These are phyloP conservation scores for Vulpes vulpes DNA, from an alignment of 2,113 vertebrate species.

Conservation along the genomic window DNA sequence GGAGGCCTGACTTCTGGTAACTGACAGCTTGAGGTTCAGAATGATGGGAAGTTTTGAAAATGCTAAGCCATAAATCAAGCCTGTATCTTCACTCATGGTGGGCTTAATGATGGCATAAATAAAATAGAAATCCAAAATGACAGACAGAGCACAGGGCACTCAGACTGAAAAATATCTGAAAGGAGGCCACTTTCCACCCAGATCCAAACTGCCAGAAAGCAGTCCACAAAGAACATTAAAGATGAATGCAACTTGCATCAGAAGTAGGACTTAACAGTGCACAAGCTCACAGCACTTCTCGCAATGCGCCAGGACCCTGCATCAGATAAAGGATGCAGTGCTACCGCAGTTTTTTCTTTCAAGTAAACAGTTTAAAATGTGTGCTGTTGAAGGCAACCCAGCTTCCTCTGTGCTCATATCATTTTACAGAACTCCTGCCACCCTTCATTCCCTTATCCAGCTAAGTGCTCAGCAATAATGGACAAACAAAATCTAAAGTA, in stretches of 20 bases:
- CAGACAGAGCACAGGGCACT: slow-evolving; percentile 42
- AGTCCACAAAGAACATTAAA: background rate
- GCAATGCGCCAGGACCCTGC: background rate
- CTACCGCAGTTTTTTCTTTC: background rate
- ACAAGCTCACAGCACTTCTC: background rate
- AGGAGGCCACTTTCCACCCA: slow-evolving; percentile 22
- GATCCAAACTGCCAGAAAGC: slow-evolving; percentile 11
- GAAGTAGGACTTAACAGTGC: background rate
- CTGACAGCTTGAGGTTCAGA: background rate
- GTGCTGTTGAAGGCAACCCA: slow-evolving; percentile 52
- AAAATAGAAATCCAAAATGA: slow-evolving; percentile 69
- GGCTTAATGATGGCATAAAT: slow-evolving; percentile 65
- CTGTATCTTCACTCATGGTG: slow-evolving; percentile 48
- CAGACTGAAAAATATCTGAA: slow-evolving; percentile 15
- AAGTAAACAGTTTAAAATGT: slow-evolving; percentile 48
- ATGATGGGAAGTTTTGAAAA: slow-evolving; percentile 31
- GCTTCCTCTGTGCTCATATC: slow-evolving; percentile 52
- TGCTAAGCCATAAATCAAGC: slow-evolving; percentile 60
- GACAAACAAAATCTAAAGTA: slow-evolving; percentile 73
- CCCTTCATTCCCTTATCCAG: slow-evolving; percentile 33
- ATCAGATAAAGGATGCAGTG: background rate
- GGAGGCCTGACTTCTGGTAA: background rate
- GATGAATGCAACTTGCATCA: background rate
- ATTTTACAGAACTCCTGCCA: slow-evolving; percentile 59
- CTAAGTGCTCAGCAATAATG: slow-evolving; percentile 71